Evolutionary conservation across 1,140 invertebrate species (phyloP).

Genomic region (Luehdorfia chinensis): DNA sequence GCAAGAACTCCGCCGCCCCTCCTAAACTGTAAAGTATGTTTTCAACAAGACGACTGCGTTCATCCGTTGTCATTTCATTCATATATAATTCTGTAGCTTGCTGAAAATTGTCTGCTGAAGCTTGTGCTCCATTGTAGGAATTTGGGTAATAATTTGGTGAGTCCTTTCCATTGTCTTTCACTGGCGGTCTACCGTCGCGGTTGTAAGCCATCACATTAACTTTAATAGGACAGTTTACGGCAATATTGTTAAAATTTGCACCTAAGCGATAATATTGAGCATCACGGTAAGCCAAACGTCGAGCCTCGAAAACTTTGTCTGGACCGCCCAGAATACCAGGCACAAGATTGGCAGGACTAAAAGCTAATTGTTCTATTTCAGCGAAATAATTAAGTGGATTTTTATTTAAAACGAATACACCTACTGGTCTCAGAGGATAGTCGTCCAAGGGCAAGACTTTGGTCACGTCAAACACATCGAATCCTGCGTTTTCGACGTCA

Average conservation of each 20-base stretch:
- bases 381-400: conserved; percentile 93
- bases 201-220: conserved; percentile 84
- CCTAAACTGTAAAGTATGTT: conserved; percentile 89
- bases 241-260: conserved; percentile 90
- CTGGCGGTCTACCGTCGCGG: conserved; percentile 88
- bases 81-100: conserved; percentile 90
- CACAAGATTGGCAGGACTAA: conserved; percentile 90
- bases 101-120: conserved; percentile 83
- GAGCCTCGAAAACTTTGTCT: conserved; percentile 93
- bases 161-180: conserved; percentile 82
- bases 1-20: conserved; percentile 87
- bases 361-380: conserved; percentile 93
- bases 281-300: conserved; percentile 92
- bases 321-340: conserved; percentile 90
- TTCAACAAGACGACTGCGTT: conserved; percentile 84
- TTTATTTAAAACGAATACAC: conserved; percentile 88
- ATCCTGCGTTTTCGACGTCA: conserved; percentile 74
- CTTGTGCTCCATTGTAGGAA: conserved; percentile 89
- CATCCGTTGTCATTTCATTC: conserved; percentile 85
- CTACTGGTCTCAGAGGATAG: conserved; percentile 90
- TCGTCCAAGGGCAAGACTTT: conserved; percentile 89
- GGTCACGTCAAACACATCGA: conserved; percentile 84
- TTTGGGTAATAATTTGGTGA: conserved; percentile 97
- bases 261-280: conserved; percentile 93
- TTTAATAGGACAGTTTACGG: conserved; percentile 93